Percentiles rank a stretch among this genome's conserved stretches.
Evolutionary conservation across 1,140 invertebrate species (phyloP).

Genomic region (Sminthurinus signatus): DNA sequence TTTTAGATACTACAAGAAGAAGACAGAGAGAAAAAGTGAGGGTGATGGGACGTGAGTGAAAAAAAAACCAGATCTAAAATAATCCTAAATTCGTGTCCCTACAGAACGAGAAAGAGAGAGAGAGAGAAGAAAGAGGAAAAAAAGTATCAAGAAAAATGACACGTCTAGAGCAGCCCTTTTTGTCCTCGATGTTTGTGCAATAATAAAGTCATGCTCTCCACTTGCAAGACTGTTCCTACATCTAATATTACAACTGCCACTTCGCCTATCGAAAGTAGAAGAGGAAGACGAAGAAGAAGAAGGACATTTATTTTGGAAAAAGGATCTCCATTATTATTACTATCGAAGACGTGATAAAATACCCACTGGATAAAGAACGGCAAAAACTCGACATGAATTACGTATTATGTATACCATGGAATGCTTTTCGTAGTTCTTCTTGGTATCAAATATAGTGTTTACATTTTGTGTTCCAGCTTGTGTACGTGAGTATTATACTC

Average conservation of each 20-base stretch:
- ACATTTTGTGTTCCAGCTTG: neutral
- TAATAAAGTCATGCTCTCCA: slow-evolving; percentile 1
- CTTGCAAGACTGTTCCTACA: neutral
- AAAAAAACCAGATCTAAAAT: no score
- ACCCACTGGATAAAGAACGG: neutral
- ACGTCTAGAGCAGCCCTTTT: neutral
- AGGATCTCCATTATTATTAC: neutral
- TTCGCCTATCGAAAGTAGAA: neutral
- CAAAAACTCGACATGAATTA: neutral
- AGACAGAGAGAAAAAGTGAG: no score
- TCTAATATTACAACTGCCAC: neutral
- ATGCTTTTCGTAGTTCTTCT: no score
- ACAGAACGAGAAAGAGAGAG: no score
- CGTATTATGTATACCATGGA: no score
- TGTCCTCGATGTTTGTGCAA: neutral
- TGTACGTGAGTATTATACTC: neutral
- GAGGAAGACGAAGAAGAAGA: neutral
- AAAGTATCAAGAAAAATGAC: neutral
- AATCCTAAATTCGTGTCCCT: no score
- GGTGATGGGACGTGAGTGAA: no score
- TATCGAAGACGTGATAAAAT: neutral
- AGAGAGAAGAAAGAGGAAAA: neutral
- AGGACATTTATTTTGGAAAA: neutral
- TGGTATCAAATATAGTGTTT: no score
- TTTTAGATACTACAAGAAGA: no score